A percentile compares a stretch with the other conserved stretches of the same genome.
Conservation (phyloP, 2,888 invertebrate species). For the Mythimna loreyi region DNA sequence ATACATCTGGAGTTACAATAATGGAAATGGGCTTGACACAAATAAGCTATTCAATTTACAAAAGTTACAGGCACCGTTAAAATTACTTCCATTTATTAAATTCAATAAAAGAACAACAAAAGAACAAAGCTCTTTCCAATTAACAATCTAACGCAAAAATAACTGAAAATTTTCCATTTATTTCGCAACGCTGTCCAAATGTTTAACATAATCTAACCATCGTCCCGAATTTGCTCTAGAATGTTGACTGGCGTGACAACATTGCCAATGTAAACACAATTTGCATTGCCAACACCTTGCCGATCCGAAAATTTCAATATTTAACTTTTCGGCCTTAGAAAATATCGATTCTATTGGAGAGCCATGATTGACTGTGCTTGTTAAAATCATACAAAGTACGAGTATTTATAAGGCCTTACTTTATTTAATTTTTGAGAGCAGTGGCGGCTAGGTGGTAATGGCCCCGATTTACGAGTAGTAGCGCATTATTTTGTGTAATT, state of each 20-base stretch:
- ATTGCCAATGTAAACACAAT: slow-evolving; percentile 73
- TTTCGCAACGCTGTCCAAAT: slow-evolving; percentile 48
- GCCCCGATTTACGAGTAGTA: no score
- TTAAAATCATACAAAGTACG: slow-evolving; percentile 6
- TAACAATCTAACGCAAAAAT: slow-evolving; percentile 35
- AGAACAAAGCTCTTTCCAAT: slow-evolving; percentile 31
- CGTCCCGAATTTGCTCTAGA: slow-evolving; percentile 55
- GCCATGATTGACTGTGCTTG: slow-evolving; percentile 47
- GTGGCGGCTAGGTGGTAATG: no score
- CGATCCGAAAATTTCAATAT: slow-evolving; percentile 73
- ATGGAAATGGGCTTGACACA: no score
- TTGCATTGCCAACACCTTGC: slow-evolving; percentile 73
- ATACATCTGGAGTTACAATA: no score
- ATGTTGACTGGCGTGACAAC: slow-evolving; percentile 75
- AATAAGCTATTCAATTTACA: background rate
- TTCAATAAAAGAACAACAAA: slow-evolving; percentile 9
- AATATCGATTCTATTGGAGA: slow-evolving; percentile 54
- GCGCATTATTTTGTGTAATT: no score
- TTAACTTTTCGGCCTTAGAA: slow-evolving; percentile 62
- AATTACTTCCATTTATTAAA: background rate
- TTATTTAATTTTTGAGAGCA: no score
- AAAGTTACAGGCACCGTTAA: background rate
- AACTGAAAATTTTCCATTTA: slow-evolving; percentile 48
- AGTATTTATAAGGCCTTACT: background rate
- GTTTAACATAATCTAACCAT: slow-evolving; percentile 65